Percentiles rank a stretch among this genome's conserved stretches.
These are phyloP conservation scores for Tenualosa thibaudeaui DNA, from an alignment of 2,797 vertebrate species.

Conservation along the genomic window DNA sequence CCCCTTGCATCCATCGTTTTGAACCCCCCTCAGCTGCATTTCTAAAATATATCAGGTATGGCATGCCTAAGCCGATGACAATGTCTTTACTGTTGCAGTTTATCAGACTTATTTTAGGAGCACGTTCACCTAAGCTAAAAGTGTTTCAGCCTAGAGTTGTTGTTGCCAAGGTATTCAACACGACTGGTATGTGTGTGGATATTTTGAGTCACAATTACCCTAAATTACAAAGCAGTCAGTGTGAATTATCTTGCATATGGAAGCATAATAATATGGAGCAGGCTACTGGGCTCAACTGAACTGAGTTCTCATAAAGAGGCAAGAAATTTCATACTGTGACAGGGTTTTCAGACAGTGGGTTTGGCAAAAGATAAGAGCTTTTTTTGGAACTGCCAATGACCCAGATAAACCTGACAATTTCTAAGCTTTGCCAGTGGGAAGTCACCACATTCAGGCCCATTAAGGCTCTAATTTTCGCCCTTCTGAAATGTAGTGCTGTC, in stretches of 20 bases:
- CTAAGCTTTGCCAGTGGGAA: not conserved
- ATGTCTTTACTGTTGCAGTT: not conserved
- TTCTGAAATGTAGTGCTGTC: slow-evolving; percentile 20
- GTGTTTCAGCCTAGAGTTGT: not conserved
- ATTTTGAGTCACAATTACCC: not conserved
- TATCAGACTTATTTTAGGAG: not conserved
- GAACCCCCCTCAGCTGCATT: not conserved
- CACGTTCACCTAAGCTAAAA: not conserved
- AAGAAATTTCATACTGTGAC: not conserved
- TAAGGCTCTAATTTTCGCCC: not conserved
- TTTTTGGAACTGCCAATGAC: not conserved
- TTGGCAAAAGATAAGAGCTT: not conserved
- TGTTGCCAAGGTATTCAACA: not conserved
- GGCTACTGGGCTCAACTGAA: not conserved
- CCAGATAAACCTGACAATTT: not conserved
- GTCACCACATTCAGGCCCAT: not conserved
- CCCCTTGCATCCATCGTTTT: not conserved
- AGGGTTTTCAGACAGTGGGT: not conserved
- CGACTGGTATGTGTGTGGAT: not conserved
- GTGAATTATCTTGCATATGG: not conserved
- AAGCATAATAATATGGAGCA: not conserved
- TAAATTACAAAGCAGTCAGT: not conserved
- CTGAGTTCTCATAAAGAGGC: not conserved
- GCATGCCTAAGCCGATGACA: not conserved
- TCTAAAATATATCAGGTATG: not conserved